Base-by-base conservation (phyloP, 2,888 invertebrate genomes). In the Zele albiditarsus region DNA sequence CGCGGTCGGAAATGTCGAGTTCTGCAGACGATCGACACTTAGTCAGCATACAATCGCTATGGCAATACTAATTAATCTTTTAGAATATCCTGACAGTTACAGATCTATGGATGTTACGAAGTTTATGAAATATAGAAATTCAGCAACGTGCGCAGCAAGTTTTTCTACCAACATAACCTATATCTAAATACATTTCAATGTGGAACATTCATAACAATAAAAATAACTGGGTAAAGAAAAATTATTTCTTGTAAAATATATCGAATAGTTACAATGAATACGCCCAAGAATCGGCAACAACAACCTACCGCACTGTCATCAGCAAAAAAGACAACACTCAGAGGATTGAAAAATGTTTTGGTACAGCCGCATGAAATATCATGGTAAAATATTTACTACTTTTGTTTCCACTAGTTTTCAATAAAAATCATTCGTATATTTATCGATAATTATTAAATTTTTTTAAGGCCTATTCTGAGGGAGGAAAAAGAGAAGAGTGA, bases 291-390 rank as follows among this genome's bases (percentile, higher is more conserved):
- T 62, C 28, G 12, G 16, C 16, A 4, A 25, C 25, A 60, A 60
- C 25, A 27, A 28, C 12, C 31, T 14, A 28, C 14, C 6, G 31
- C 62, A 62, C 14, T 62, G 27, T 62, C 62, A 62, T 16, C 62
- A 12, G 12, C n/a, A 14, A 88, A 87, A 74, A 87, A 86, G 68
- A 75, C 78, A 6, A 78, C 84, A 0, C 53, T 60, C 0, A 87
- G 85, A 78, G 85, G 86, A n/a, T 77, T 87, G 12, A 81, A 84
- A 71, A 87, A 88, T 80, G 83, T 87, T 12, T 75, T 88, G 46
- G 84, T 83, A 3, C 83, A 84, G 67, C 87, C 88, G 0, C 79
- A 81, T 31, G 83, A 83, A 20, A 82, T 38, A 65, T 81, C 77
- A 49, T 88, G 87, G 88, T 88, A 83, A 74, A 63, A 75, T 69